Conservation (phyloP, 2,113 vertebrate species). For the Pagrus major region DNA sequence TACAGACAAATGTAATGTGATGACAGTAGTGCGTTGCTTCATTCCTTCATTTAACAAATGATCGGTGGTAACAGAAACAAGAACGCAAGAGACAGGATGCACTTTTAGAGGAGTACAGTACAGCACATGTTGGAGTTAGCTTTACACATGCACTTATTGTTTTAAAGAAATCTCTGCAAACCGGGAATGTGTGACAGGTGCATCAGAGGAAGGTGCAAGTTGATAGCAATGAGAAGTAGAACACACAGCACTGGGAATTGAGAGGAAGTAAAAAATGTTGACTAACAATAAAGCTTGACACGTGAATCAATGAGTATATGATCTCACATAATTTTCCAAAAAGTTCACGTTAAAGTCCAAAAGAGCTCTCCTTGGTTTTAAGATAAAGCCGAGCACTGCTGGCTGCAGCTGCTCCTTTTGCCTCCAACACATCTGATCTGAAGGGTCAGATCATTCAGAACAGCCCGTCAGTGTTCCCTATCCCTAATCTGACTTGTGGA, state of each 20-base stretch:
- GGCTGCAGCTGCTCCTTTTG: neutral
- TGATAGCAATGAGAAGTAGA: no score
- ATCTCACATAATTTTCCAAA: no score
- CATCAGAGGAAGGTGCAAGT: no score
- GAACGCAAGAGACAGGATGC: neutral
- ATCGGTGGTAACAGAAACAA: neutral
- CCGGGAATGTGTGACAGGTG: no score
- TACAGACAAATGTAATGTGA: no score
- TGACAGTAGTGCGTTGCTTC: no score
- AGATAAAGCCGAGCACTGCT: neutral
- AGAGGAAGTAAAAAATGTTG: neutral
- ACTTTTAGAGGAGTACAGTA: neutral
- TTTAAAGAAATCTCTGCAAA: no score
- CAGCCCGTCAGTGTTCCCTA: slow-evolving; percentile 4
- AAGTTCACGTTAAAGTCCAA: no score
- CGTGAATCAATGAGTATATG: no score
- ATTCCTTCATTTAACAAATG: neutral
- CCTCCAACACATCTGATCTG: slow-evolving; percentile 12
- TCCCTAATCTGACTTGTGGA: slow-evolving; percentile 27
- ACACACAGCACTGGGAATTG: no score
- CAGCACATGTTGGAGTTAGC: neutral
- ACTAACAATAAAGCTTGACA: no score
- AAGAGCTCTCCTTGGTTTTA: neutral
- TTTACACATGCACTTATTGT: no score
- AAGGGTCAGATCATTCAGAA: slow-evolving; percentile 19